Evolutionary conservation across 1,140 invertebrate species (phyloP), one percentile per base, ranked within the genome.

Genomic region (Zophobas morio): DNA sequence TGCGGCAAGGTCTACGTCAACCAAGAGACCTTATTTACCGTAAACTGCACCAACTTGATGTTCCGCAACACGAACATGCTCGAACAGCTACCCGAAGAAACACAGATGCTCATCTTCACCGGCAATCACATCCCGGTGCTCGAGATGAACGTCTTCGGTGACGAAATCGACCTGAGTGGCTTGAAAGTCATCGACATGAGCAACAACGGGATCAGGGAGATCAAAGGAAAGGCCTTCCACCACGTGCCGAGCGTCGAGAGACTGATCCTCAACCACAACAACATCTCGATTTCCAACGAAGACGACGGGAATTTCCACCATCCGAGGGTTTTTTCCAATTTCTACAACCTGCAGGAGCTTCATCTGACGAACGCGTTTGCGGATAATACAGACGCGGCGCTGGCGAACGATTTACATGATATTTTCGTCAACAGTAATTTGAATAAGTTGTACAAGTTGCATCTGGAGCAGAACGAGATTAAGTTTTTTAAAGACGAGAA

Each of bases 391-490:
- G 89, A 90, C 36, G 89, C 88, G 34, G 88, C 90, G 70, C 83
- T 93, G 53, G 91, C 92, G 47, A 87, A 89, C 71, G 90, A 92
- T 81, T 86, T 95, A 36, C 91, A 93, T 79, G 90, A 93, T 80
- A 93, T 95, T 71, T 95, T 95, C 82, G 88, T 91, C 0, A 91
- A 92, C 47, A 93, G 92, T 76, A 91, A 92, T 82, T 83, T 95
- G 56, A 90, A 88, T 1, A 89, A 90, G 70, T 84, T 95, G 74
- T 89, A 90, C 74, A 94, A 94, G 81, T 84, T 95, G 0, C 93
- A 95, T 86, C 84, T 95, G 71, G 94, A 95, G 83, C 93, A 94
- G 82, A 95, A 95, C 83, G 92, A 94, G 84, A 94, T 95, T 63
- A 89, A 87, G 1, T 87, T 88, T 66, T 93, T 94, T 78, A 88